Percentiles rank a stretch among this genome's conserved stretches.
phyloP scores from a whole-genome alignment of 2,888 invertebrate genomes.

The Tiphia femorata region DNA sequence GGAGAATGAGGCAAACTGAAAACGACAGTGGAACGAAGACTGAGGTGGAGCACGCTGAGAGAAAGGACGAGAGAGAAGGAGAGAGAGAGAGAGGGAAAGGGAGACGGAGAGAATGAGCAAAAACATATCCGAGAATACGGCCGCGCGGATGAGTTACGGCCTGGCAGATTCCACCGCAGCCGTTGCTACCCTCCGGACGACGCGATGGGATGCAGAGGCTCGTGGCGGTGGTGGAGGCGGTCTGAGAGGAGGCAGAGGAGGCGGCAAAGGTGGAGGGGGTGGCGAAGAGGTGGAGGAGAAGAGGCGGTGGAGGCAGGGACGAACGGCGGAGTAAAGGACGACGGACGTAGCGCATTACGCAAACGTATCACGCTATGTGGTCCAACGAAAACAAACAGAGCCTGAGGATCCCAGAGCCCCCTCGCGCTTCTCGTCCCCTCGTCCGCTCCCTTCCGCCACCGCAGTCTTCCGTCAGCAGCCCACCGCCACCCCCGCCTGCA shows the following conservation, averaged over 20 bases:
- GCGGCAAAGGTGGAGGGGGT: neutral
- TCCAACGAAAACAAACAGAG: conserved; percentile 68
- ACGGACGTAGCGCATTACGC: conserved; percentile 64
- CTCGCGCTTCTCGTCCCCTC: conserved; percentile 25
- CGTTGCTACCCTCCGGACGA: conserved; percentile 25
- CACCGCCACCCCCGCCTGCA: conserved; percentile 47
- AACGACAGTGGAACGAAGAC: too few species aligned
- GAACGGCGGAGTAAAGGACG: conserved; percentile 7
- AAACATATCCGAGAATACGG: conserved; percentile 50
- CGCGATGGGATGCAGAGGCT: neutral
- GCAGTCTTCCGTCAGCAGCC: conserved; percentile 14
- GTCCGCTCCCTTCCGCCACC: conserved; percentile 10
- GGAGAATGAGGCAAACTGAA: too few species aligned
- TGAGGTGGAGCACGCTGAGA: too few species aligned
- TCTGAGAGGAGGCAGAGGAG: conserved; percentile 14
- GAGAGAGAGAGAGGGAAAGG: too few species aligned
- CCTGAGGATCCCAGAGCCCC: conserved; percentile 53
- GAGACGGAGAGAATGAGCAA: too few species aligned
- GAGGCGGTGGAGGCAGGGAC: neutral
- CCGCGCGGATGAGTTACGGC: conserved; percentile 60
- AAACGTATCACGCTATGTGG: conserved; percentile 69
- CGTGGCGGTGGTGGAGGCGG: conserved; percentile 5
- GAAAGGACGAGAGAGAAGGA: too few species aligned
- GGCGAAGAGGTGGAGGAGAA: conserved; percentile 8
- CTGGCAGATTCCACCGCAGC: conserved; percentile 58